These are phyloP conservation scores for Galeruca laticollis DNA, from an alignment of 2,888 invertebrate species.

Conservation along the genomic window DNA sequence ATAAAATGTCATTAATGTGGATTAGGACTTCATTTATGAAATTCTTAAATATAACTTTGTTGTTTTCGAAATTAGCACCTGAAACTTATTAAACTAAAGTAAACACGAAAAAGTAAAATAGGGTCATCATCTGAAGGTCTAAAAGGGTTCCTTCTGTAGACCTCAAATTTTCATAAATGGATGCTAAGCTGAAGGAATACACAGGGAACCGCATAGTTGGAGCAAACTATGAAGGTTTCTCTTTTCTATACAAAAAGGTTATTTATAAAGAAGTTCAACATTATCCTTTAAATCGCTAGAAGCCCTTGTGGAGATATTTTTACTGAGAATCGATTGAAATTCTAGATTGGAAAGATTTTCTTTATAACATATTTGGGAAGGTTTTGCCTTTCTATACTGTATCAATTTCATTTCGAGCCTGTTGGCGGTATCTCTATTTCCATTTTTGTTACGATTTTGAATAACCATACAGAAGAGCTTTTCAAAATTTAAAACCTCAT, in stretches of 20 bases:
- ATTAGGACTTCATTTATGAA: background rate
- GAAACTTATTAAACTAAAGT: too few relatives aligned
- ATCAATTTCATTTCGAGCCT: too few relatives aligned
- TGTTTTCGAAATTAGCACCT: background rate
- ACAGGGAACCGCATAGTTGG: background rate
- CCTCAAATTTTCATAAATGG: too few relatives aligned
- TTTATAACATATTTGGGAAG: conserved; percentile 1
- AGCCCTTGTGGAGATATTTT: conserved; percentile 21
- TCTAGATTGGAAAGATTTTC: background rate
- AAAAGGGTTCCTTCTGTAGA: too few relatives aligned
- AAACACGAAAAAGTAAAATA: too few relatives aligned
- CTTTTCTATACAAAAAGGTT: background rate
- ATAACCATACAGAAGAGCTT: too few relatives aligned
- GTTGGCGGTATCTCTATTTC: too few relatives aligned
- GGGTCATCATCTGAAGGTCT: too few relatives aligned
- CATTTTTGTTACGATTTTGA: too few relatives aligned
- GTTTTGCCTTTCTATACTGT: too few relatives aligned
- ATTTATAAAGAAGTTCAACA: conserved; percentile 8
- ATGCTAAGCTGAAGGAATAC: background rate
- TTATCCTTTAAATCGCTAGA: background rate
- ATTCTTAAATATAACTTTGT: background rate
- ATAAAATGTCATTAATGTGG: background rate
- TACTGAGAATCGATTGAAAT: conserved; percentile 7
- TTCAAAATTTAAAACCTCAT: too few relatives aligned
- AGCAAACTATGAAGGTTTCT: background rate